Evolutionary conservation across 1,140 invertebrate species (phyloP), one percentile per base, ranked within the genome.

Genomic region (Scaptomyza graminum): DNA sequence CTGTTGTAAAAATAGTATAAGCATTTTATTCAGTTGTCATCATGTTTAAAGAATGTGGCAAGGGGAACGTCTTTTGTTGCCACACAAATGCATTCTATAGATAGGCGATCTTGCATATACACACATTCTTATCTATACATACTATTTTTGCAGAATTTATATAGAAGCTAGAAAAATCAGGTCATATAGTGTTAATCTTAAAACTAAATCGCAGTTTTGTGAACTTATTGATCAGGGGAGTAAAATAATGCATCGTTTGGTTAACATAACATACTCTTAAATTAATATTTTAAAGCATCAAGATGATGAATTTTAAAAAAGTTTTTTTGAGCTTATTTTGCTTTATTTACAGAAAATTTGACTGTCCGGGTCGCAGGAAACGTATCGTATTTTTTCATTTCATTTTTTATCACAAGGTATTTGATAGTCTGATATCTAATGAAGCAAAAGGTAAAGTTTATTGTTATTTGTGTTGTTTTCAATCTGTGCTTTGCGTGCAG

Each of bases 1-100:
- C n/a, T 54, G 54, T 65, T 41, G 66, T 74, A 77, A 44, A 84
- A 84, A 84, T 87, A 84, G 81, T 84, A 74, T 57, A 55, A 81
- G n/a, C 61, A 55, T 71, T 65, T 63, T 44, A 65, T 46, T 56
- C 60, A 47, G 54, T 74, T 74, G 63, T 72, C 63, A 59, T 74
- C 68, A 74, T 51, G 75, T 46, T 59, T 37, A 39, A 74, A 66
- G 81, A 84, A 84, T 84, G 80, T 67, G 64, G 39, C 57, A 60
- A 34, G 47, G 56, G 76, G 73, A 80, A 74, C 73, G 61, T 73
- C 72, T 67, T 34, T 60, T 46, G 55, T 69, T 62, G 56, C 56
- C 47, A 52, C 44, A 56, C 15, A 64, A 52, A 50, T 68, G 57
- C 50, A 79, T 57, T 56, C 39, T 69, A 63, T 12, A 52, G 61